A percentile compares a stretch with the other conserved stretches of the same genome.
phyloP scores from a whole-genome alignment of 2,888 invertebrate species.

The Cryptosula pallasiana region DNA sequence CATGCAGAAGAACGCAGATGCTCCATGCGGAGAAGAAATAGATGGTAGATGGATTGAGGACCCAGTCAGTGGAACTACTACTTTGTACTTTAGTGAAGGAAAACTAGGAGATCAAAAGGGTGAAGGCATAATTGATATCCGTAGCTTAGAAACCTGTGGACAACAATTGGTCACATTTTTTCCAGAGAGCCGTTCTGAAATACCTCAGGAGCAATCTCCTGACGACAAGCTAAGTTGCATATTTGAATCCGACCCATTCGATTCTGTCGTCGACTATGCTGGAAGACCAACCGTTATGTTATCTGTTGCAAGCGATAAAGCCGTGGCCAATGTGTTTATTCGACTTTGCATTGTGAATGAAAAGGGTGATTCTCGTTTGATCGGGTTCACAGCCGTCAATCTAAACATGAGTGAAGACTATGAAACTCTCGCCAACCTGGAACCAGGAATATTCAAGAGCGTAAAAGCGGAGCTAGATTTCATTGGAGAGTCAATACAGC shows the following conservation, averaged over 20 bases:
- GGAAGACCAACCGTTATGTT: not conserved
- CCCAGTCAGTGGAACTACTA: not conserved
- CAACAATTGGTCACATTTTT: not conserved
- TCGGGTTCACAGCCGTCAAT: not conserved
- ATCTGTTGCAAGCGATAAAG: not conserved
- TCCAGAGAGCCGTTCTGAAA: not conserved
- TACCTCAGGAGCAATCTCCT: not conserved
- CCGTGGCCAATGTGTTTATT: not conserved
- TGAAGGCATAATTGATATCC: not conserved
- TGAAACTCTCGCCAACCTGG: not conserved
- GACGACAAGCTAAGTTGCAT: not conserved
- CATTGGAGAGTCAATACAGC: not conserved
- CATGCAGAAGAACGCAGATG: not conserved
- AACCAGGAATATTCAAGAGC: not conserved
- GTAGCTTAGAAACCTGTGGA: not conserved
- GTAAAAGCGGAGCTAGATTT: not conserved
- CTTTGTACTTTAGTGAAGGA: not conserved
- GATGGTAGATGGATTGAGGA: slow-evolving; percentile 3
- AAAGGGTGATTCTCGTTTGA: not conserved
- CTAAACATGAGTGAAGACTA: not conserved
- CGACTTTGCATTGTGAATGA: not conserved
- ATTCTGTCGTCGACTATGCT: not conserved
- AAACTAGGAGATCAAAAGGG: not conserved
- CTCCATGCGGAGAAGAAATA: not conserved
- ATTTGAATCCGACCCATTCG: not conserved